Percentiles rank a stretch among this genome's conserved stretches.
phyloP scores from a whole-genome alignment of 2,113 vertebrate species.

The Rhodinocichla rosea region DNA sequence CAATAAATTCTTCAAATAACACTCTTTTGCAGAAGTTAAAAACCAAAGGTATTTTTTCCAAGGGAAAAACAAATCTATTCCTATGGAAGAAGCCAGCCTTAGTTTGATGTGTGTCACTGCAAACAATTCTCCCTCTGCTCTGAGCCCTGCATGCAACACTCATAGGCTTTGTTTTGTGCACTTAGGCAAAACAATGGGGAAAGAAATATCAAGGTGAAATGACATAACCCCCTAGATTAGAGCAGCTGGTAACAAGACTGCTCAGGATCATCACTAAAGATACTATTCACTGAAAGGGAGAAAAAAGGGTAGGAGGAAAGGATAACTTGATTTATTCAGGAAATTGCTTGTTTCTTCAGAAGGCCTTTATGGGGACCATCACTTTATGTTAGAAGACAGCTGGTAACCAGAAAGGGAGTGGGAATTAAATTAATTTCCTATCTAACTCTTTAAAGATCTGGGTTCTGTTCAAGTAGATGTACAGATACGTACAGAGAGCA shows the following conservation, averaged over 20 bases:
- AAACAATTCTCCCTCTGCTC: not conserved
- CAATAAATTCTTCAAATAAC: not conserved
- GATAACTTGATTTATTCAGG: conserved; percentile 60
- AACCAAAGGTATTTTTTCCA: not conserved
- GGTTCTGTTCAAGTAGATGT: conserved; percentile 30
- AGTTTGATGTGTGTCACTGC: not conserved
- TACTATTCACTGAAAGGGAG: conserved; percentile 20
- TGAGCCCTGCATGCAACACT: not conserved
- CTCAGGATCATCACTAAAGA: conserved; percentile 36
- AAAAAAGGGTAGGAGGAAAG: conserved; percentile 46
- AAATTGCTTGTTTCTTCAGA: conserved; percentile 65
- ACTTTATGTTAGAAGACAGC: conserved; percentile 52
- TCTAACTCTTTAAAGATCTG: conserved; percentile 59
- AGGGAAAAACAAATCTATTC: not conserved
- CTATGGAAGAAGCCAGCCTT: not conserved
- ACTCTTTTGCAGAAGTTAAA: conserved; percentile 1
- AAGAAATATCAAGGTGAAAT: conserved; percentile 60
- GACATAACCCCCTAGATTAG: not conserved
- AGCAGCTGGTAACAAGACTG: conserved; percentile 58
- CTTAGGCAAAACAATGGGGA: conserved; percentile 4
- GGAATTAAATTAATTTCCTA: conserved; percentile 68
- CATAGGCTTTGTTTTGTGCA: not conserved
- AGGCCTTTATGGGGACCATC: conserved; percentile 55
- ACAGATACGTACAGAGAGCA: not conserved
- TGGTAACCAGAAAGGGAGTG: conserved; percentile 65